Evolutionary conservation across 2,888 invertebrate genomes (phyloP), one percentile per base, ranked within the genome.

Genomic region (Pelosia muscerda): DNA sequence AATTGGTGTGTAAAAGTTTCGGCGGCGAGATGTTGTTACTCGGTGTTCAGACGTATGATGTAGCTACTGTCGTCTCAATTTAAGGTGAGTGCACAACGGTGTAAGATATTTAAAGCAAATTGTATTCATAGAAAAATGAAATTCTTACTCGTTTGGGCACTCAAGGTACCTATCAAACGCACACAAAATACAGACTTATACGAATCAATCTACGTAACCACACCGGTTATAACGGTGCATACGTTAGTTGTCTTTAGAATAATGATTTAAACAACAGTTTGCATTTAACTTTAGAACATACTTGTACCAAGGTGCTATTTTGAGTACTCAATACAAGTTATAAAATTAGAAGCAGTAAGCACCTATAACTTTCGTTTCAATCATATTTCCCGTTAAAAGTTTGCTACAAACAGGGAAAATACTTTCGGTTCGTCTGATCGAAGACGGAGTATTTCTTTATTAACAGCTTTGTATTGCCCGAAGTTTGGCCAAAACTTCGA

Each of bases 301-400:
- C 38, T 38, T 3, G 13, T 13, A 38, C 38, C 26, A 26, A 25
- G 22, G 64, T 60, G 59, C n/a, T 55, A 73, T 49, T 67, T 66
- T 49, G 61, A 65, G 49, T 19, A 55, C 60, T 66, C 23, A 25
- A 72, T 67, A 71, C 63, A 78, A 68, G 65, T 69, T 67, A 65
- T 69, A 68, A 74, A 77, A 68, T 68, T 63, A 68, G 8, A 65
- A 67, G 23, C 54, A 71, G 60, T 68, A 75, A 79, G 53, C n/a
- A 54, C 15, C 23, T 62, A 61, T 59, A 73, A 71, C 70, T 70
- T 74, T 65, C 74, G 63, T 75, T 77, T 78, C 76, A 71, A 76
- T 72, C 74, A 78, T 77, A 75, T 81, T 79, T 77, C 69, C 74
- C 72, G 71, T 79, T 77, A 79, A 80, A 83, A 84, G 76, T 85